Conservation (phyloP, 53 echinoderm and acorn worm genomes). For the Crossaster papposus region DNA sequence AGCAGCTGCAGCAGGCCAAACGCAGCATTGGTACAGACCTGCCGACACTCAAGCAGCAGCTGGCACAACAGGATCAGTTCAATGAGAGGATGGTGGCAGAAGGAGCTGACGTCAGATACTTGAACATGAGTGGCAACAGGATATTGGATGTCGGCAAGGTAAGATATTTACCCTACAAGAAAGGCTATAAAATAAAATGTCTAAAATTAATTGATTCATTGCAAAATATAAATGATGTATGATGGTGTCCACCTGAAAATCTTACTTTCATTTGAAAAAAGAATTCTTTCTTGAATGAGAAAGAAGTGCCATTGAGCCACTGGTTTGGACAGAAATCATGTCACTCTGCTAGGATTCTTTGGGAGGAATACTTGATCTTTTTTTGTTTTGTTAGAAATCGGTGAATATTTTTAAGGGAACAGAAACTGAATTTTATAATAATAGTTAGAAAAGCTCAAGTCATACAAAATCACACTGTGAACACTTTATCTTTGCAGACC, state of each 20-base stretch:
- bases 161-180: not conserved
- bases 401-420: not conserved
- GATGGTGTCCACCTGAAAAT: too few relatives aligned
- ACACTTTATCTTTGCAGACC: constrained; percentile 45
- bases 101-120: constrained; percentile 87
- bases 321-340: too few relatives aligned
- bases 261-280: too few relatives aligned
- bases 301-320: too few relatives aligned
- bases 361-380: too few relatives aligned
- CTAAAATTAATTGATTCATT: too few relatives aligned
- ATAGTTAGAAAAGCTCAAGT: not conserved
- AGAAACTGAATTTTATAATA: not conserved
- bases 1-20: constrained; percentile 54
- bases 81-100: constrained; percentile 82
- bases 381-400: not conserved
- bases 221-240: too few relatives aligned
- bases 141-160: constrained; percentile 89
- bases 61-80: constrained; percentile 72
- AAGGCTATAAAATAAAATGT: too few relatives aligned
- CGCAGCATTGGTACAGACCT: constrained; percentile 78
- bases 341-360: too few relatives aligned
- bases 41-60: constrained; percentile 77
- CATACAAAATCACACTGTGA: not conserved
- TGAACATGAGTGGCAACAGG: constrained; percentile 97
- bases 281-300: too few relatives aligned